Base-by-base conservation (phyloP, 2,113 vertebrate genomes). In the Lota lota region DNA sequence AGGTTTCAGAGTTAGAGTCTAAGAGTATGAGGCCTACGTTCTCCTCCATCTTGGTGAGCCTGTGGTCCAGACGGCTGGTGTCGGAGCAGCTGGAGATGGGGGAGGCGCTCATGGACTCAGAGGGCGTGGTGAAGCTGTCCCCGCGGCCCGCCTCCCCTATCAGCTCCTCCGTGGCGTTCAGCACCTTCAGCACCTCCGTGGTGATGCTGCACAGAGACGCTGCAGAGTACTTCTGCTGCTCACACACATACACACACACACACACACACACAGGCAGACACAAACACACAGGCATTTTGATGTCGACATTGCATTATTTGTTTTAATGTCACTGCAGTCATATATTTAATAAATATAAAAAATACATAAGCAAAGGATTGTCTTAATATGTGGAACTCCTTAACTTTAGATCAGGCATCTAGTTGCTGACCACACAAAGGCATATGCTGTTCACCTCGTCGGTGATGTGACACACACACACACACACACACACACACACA, bases 141-240 rank as follows among this genome's bases (percentile, higher is more conserved):
- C 88, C 84, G 0, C 90, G 40, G 40, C 40, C 80, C 0, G 95
- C 94, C 89, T 94, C 96, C 17, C 94, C 94, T 17, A 99, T 96
- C 83, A 99, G 86, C 68, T 98, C 95, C 86, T 98, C 96, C 0
- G 96, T 97, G 66, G 95, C 96, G 0, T 97, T 98, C 86, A 99
- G 92, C 76, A 99, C 95, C 86, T 96, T 97, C 79, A 99, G 91
- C 75, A 97, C 95, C 88, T 99, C 95, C 24, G 96, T 97, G 82
- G 97, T 98, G 92, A 98, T 97, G 92, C 95, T 97, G 93, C 96
- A 98, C 89, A 98, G 95, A 77, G 96, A 98, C 47, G 95, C 95
- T 68, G 97, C 96, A 61, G 97, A 97, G 87, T 94, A 94, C 91
- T 97, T 98, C 96, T 99, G 92, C 91, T 92, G 87, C 73, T 76